These are phyloP conservation scores for Palaemon carinicauda DNA, from an alignment of 1,140 invertebrate genomes.

Conservation along the genomic window DNA sequence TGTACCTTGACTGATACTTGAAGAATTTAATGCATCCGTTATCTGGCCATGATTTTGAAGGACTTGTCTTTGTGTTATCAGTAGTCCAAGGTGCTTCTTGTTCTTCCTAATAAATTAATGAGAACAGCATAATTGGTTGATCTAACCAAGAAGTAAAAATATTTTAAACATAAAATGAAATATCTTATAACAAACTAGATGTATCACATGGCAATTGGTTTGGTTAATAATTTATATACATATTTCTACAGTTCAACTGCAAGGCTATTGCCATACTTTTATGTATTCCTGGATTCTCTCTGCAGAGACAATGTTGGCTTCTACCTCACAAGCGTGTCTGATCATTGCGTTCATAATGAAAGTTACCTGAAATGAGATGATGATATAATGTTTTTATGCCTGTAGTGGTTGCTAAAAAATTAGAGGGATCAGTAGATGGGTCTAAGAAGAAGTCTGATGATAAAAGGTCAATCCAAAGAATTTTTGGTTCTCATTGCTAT, in stretches of 20 bases:
- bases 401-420: too few relatives aligned
- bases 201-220: too few relatives aligned
- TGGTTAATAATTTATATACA: too few relatives aligned
- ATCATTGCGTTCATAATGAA: slow-evolving; percentile 71
- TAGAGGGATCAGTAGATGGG: too few relatives aligned
- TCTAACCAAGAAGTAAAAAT: too few relatives aligned
- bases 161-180: neutral
- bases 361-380: slow-evolving; percentile 66
- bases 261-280: neutral
- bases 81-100: slow-evolving; percentile 16
- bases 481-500: too few relatives aligned
- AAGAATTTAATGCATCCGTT: slow-evolving; percentile 60
- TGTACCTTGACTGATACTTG: slow-evolving; percentile 61
- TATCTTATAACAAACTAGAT: too few relatives aligned
- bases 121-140: too few relatives aligned
- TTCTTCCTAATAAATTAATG: slow-evolving; percentile 6
- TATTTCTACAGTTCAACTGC: too few relatives aligned
- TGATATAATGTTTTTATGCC: neutral
- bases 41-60: slow-evolving; percentile 60
- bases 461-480: too few relatives aligned
- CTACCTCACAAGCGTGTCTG: slow-evolving; percentile 70
- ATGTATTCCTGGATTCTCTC: slow-evolving; percentile 73
- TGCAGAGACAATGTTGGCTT: slow-evolving; percentile 74
- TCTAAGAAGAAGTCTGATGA: too few relatives aligned
- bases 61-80: neutral